Base-by-base conservation (phyloP, 2,888 invertebrate genomes). In the Pelosia muscerda region DNA sequence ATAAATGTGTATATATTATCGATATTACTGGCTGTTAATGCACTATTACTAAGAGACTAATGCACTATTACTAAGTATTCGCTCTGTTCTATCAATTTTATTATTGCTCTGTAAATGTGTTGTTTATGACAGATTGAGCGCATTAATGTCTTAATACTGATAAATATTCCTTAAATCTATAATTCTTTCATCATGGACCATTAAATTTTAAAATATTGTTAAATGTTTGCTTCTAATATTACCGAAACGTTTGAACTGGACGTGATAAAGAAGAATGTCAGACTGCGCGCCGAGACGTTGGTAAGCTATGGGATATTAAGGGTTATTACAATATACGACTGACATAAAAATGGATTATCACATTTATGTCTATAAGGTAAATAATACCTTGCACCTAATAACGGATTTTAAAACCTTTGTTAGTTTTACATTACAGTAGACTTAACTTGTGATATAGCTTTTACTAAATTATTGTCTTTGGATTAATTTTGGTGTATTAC, bases 1-100 rank as follows among this genome's bases (percentile, higher is more conserved):
- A 92, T 92, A 88, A 88, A 86, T 86, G 85, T 87, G 86, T 88
- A 89, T 88, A 87, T 85, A 83, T 84, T 87, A 88, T 87, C 82
- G 85, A 84, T 82, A 82, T 77, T 74, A 67, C 73, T 42, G 66
- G 70, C 63, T 70, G 68, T 73, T 76, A n/a, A 71, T 64, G 72
- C 72, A 73, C n/a, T n/a, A n/a, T n/a, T n/a, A n/a, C n/a, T n/a
- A n/a, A n/a, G n/a, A n/a, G n/a, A n/a, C n/a, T 81, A 79, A 75
- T 70, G 71, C 62, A 67, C 68, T 66, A 69, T 79, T 71, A 73
- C 54, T 74, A 75, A 69, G 60, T 64, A 72, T 75, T 77, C 71
- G 71, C 71, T 71, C 66, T 74, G 66, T 73, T 70, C 67, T 73
- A 78, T 75, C 70, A 54, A 23, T 55, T 19, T 56, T 71, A 70